These are phyloP conservation scores for Perognathus longimembris DNA, from an alignment of 2,113 vertebrate species.

Conservation along the genomic window DNA sequence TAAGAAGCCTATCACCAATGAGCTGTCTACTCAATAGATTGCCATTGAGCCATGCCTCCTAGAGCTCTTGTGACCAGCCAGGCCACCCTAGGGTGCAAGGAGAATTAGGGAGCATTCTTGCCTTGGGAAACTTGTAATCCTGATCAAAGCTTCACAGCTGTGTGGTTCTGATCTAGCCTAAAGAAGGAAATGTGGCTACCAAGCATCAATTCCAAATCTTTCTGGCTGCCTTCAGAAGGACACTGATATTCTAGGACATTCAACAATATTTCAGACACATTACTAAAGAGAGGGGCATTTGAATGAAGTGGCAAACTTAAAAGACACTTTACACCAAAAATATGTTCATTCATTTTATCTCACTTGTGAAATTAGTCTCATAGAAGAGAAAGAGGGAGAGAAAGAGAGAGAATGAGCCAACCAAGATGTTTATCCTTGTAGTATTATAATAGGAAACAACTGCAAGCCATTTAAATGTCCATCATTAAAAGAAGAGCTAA, in stretches of 20 bases:
- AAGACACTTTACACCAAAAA: conserved; percentile 55
- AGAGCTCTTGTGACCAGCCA: neutral
- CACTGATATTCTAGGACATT: conserved; percentile 23
- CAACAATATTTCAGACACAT: conserved; percentile 59
- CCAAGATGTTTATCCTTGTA: neutral
- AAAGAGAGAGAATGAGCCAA: conserved; percentile 15
- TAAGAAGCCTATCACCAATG: neutral
- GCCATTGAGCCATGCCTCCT: neutral
- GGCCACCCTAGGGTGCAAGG: neutral
- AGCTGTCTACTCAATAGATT: neutral
- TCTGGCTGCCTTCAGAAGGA: conserved; percentile 10
- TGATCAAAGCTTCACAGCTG: neutral
- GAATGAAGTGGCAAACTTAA: conserved; percentile 53
- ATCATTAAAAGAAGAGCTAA: neutral
- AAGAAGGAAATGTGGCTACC: conserved; percentile 53
- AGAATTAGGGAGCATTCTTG: neutral
- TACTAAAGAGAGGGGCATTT: conserved; percentile 53
- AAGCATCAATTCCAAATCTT: conserved; percentile 48
- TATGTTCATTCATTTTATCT: conserved; percentile 60
- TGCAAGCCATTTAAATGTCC: conserved; percentile 61
- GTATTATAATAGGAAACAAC: conserved; percentile 26
- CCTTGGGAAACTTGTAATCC: neutral
- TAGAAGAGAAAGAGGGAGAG: conserved; percentile 14
- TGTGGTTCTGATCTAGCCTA: neutral
- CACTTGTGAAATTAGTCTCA: conserved; percentile 55